phyloP scores from a whole-genome alignment of 2,797 vertebrate genomes.

The Typhlichthys eigenmanni region DNA sequence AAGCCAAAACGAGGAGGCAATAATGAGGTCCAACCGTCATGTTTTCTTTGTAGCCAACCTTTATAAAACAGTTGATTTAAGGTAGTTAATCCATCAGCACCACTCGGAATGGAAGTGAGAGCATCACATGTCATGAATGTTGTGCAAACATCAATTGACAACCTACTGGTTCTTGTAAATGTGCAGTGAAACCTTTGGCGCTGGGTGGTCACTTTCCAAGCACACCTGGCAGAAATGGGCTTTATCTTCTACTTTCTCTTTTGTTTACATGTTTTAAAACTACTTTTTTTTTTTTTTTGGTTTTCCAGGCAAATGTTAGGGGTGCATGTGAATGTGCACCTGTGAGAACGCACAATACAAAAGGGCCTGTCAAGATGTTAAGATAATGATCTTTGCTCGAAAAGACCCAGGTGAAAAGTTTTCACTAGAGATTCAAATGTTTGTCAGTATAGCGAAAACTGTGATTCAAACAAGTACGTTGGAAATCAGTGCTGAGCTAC shows the following conservation, averaged over 20 bases:
- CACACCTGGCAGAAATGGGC: slow-evolving; percentile 52
- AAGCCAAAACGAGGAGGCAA: slow-evolving; percentile 87
- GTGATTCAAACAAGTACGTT: not conserved
- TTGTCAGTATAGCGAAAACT: slow-evolving; percentile 8
- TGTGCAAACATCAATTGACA: too few relatives aligned
- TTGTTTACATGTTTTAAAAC: slow-evolving; percentile 14
- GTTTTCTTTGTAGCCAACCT: slow-evolving; percentile 79
- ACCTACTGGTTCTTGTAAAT: too few relatives aligned
- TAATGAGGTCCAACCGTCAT: slow-evolving; percentile 85
- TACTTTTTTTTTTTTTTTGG: slow-evolving; percentile 21
- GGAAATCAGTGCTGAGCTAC: too few relatives aligned
- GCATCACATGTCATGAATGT: slow-evolving; percentile 37
- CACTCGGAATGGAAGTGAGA: slow-evolving; percentile 46
- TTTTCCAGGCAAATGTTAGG: slow-evolving; percentile 21
- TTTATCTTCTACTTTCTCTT: not conserved
- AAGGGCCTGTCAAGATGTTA: slow-evolving; percentile 26
- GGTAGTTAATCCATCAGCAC: slow-evolving; percentile 68
- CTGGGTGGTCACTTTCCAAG: slow-evolving; percentile 35
- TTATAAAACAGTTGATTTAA: slow-evolving; percentile 78
- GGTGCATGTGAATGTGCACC: slow-evolving; percentile 22
- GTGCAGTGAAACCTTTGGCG: slow-evolving; percentile 33
- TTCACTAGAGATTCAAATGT: not conserved
- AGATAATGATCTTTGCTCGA: slow-evolving; percentile 20
- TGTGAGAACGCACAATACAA: slow-evolving; percentile 36
- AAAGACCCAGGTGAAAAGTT: not conserved